Percentiles rank a stretch among this genome's conserved stretches.
Evolutionary conservation across 2,797 vertebrate genomes (phyloP).

Genomic region (Danio jaintianensis): DNA sequence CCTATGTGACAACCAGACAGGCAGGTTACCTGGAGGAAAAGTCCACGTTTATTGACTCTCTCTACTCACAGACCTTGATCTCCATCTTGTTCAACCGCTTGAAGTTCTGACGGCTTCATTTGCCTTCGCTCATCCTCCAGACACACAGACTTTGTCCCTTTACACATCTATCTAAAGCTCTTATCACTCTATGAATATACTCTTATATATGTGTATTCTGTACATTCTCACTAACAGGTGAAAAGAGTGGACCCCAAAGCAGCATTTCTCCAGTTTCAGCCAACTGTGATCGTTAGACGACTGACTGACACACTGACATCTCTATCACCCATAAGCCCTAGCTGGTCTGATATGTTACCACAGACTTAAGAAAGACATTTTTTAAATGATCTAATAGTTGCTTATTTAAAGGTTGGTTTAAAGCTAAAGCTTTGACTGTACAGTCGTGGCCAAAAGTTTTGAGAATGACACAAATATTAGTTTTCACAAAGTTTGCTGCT

Average conservation of each 20-base stretch:
- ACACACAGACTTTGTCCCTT: constrained; percentile 38
- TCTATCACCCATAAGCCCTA: not conserved
- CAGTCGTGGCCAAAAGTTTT: too few species aligned
- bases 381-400: constrained; percentile 1
- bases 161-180: constrained; percentile 31
- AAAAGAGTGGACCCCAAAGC: not conserved
- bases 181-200: constrained; percentile 15
- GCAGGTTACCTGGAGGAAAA: constrained; percentile 79
- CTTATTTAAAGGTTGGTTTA: not conserved
- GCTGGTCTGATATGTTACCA: not conserved
- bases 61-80: constrained; percentile 63
- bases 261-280: not conserved
- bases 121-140: constrained; percentile 41
- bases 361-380: not conserved
- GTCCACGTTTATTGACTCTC: constrained; percentile 55
- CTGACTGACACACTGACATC: not conserved
- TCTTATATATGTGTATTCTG: not conserved
- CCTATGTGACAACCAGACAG: constrained; percentile 79
- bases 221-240: not conserved
- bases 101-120: constrained; percentile 54
- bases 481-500: too few species aligned
- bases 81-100: constrained; percentile 64
- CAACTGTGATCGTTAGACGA: not conserved
- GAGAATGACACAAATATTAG: too few species aligned
- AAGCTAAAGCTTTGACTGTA: constrained; percentile 13